phyloP scores from a whole-genome alignment of 1,140 invertebrate genomes.

The Oryctes rhinoceros region DNA sequence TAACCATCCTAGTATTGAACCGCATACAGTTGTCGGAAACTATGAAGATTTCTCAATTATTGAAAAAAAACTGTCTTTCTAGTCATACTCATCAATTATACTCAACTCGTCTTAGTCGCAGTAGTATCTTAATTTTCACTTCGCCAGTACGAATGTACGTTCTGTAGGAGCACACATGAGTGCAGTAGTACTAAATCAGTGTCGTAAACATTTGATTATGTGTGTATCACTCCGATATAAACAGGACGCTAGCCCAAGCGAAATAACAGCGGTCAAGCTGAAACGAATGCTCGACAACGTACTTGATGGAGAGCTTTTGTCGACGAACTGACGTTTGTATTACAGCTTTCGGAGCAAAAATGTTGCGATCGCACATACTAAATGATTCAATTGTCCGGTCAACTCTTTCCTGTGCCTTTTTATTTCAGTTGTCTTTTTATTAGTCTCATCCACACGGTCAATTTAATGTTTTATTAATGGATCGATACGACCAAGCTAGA shows the following conservation, averaged over 20 bases:
- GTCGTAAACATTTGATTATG: constrained; percentile 36
- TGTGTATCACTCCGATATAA: constrained; percentile 24
- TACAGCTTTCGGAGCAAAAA: constrained; percentile 35
- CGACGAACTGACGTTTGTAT: constrained; percentile 32
- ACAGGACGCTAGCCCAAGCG: background rate
- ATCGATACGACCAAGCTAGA: background rate
- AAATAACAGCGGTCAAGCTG: constrained; percentile 31
- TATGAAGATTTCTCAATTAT: too few species aligned
- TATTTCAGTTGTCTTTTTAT: constrained; percentile 30
- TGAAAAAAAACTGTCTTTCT: too few species aligned
- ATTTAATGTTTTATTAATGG: constrained; percentile 38
- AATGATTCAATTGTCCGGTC: constrained; percentile 32
- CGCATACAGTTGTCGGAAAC: too few species aligned
- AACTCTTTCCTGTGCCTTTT: constrained; percentile 2
- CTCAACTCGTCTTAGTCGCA: too few species aligned
- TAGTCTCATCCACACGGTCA: constrained; percentile 19
- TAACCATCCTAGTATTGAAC: too few species aligned
- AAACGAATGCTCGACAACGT: constrained; percentile 1
- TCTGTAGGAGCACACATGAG: too few species aligned
- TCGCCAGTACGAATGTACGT: too few species aligned
- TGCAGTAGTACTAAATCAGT: constrained; percentile 14
- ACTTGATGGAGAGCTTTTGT: constrained; percentile 33
- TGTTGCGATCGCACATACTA: constrained; percentile 35
- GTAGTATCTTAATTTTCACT: too few species aligned
- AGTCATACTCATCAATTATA: too few species aligned